Evolutionary conservation across 2,797 vertebrate species (phyloP).

Genomic region (Erethizon dorsatum): DNA sequence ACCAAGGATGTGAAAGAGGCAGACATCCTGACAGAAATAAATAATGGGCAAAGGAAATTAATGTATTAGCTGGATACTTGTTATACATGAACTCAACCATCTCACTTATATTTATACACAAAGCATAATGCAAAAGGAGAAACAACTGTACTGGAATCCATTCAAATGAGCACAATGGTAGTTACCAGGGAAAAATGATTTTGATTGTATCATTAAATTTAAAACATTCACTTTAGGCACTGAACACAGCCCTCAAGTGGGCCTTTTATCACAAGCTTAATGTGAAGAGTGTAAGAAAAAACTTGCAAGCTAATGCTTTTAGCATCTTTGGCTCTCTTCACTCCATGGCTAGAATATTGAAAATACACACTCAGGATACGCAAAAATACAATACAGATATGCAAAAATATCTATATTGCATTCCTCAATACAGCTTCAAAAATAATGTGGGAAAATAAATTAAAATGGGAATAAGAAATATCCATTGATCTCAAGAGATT

Average conservation of each 20-base stretch:
- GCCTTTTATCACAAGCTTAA: conserved; percentile 80
- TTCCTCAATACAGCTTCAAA: conserved; percentile 43
- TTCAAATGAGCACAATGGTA: conserved; percentile 76
- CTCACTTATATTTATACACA: conserved; percentile 73
- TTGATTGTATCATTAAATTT: conserved; percentile 83
- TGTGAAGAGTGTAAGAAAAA: conserved; percentile 61
- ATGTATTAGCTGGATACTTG: conserved; percentile 67
- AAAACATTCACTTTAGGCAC: conserved; percentile 79
- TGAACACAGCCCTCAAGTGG: conserved; percentile 71
- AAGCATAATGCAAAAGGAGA: conserved; percentile 67
- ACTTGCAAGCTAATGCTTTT: conserved; percentile 68
- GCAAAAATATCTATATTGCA: background rate
- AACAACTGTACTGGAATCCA: conserved; percentile 65
- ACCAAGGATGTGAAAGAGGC: conserved; percentile 62
- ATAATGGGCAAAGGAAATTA: conserved; percentile 63
- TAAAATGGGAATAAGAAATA: background rate
- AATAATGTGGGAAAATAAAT: conserved; percentile 8
- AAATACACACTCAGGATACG: background rate
- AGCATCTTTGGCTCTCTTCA: conserved; percentile 39
- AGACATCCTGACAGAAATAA: conserved; percentile 74
- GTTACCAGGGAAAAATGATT: conserved; percentile 79
- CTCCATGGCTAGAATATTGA: conserved; percentile 61
- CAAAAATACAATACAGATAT: too few relatives aligned
- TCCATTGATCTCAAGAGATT: background rate
- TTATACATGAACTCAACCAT: conserved; percentile 62